These are phyloP conservation scores for Drosophila borealis DNA, from an alignment of 2,888 invertebrate species.

Conservation along the genomic window DNA sequence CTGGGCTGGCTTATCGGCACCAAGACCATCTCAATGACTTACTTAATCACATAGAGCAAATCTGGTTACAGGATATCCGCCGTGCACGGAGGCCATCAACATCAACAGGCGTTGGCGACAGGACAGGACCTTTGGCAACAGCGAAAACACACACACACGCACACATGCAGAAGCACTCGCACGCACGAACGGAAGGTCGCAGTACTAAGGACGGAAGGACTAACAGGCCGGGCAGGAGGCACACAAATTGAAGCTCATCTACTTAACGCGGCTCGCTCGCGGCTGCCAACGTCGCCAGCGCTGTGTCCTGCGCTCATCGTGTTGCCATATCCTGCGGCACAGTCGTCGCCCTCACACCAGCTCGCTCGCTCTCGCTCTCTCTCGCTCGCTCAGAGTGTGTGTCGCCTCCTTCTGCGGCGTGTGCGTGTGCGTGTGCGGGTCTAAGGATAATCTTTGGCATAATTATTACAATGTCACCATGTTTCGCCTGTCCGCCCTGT, in stretches of 20 bases:
- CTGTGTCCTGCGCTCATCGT: slow-evolving; percentile 57
- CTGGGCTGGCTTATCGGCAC: slow-evolving; percentile 65
- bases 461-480: slow-evolving; percentile 82
- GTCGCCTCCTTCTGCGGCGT: neutral
- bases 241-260: slow-evolving; percentile 77
- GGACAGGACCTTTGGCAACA: slow-evolving; percentile 56
- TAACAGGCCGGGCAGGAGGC: slow-evolving; percentile 39
- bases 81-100: slow-evolving; percentile 67
- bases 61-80: slow-evolving; percentile 80
- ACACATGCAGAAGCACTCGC: neutral
- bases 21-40: slow-evolving; percentile 77
- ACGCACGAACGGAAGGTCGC: slow-evolving; percentile 18
- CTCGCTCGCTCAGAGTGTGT: neutral
- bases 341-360: slow-evolving; percentile 57
- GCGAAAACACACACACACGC: slow-evolving; percentile 7
- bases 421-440: slow-evolving; percentile 55
- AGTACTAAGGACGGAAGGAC: slow-evolving; percentile 29
- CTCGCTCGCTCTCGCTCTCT: neutral
- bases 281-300: slow-evolving; percentile 69
- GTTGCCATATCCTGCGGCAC: slow-evolving; percentile 71
- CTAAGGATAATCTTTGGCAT: slow-evolving; percentile 81
- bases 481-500: slow-evolving; percentile 60
- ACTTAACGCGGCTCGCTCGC: slow-evolving; percentile 76
- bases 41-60: slow-evolving; percentile 81
- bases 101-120: slow-evolving; percentile 55